Conservation (phyloP, 2,888 invertebrate species). For the Eupithecia vulgata region DNA sequence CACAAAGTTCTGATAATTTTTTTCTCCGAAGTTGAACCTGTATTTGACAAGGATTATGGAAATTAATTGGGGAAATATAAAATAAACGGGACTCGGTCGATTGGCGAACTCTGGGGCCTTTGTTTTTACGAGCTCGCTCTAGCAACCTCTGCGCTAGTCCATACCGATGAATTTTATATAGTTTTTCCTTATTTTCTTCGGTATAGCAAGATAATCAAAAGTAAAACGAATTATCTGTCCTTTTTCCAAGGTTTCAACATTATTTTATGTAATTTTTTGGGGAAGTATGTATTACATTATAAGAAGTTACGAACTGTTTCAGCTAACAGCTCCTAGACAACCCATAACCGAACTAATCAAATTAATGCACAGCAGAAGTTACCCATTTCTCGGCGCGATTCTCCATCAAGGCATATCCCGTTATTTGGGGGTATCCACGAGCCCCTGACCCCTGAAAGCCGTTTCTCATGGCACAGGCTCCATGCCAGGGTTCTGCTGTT, state of each 20-base stretch:
- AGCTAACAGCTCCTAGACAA: not conserved
- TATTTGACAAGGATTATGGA: conserved; percentile 70
- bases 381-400: not conserved
- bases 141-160: not conserved
- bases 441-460: conserved; percentile 11
- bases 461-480: conserved; percentile 26
- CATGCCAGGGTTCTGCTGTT: conserved; percentile 48
- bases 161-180: not conserved
- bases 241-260: not conserved
- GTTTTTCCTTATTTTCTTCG: not conserved
- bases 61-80: conserved; percentile 67
- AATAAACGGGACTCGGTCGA: conserved; percentile 63
- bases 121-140: conserved; percentile 49
- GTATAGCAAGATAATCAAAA: not conserved
- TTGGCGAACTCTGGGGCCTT: conserved; percentile 51
- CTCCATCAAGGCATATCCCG: conserved; percentile 11
- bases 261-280: not conserved
- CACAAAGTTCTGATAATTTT: conserved; percentile 43
- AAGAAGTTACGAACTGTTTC: not conserved
- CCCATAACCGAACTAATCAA: not conserved
- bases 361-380: conserved; percentile 4
- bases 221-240: not conserved
- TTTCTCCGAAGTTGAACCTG: conserved; percentile 52
- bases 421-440: conserved; percentile 25
- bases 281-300: not conserved